A percentile compares a stretch with the other conserved stretches of the same genome.
Evolutionary conservation across 2,888 invertebrate genomes (phyloP).

Genomic region (Stenoptilia bipunctidactyla): DNA sequence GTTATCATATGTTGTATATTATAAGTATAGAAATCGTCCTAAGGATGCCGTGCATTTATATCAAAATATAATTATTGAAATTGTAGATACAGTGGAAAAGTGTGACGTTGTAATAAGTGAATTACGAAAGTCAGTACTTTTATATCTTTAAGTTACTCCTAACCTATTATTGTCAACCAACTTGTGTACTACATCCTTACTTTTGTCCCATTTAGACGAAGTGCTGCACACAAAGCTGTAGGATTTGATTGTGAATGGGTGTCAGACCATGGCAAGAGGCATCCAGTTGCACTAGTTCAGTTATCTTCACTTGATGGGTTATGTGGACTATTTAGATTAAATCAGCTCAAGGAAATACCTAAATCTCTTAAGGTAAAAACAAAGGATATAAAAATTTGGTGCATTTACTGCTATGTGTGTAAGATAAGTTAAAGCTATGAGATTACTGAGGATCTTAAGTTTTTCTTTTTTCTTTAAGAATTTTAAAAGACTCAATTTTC

Average conservation of each 20-base stretch:
- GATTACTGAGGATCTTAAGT: too few relatives aligned
- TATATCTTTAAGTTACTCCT: neutral
- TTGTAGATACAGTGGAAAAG: neutral
- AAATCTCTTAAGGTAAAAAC: slow-evolving; percentile 70
- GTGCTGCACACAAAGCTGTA: slow-evolving; percentile 58
- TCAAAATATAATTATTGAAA: neutral
- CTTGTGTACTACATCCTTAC: neutral
- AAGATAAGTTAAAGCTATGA: too few relatives aligned
- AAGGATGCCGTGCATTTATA: neutral
- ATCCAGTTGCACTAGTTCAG: slow-evolving; percentile 79
- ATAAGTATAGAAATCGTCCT: neutral
- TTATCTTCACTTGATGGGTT: slow-evolving; percentile 77
- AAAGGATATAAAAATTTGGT: too few relatives aligned
- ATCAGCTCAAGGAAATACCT: slow-evolving; percentile 72
- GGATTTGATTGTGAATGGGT: slow-evolving; percentile 91
- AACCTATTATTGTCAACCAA: too few relatives aligned
- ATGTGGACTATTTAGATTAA: slow-evolving; percentile 78
- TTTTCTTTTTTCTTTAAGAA: too few relatives aligned
- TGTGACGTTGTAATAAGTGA: neutral
- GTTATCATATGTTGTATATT: neutral
- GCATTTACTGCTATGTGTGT: too few relatives aligned
- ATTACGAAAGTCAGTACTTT: neutral
- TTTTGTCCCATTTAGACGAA: slow-evolving; percentile 23
- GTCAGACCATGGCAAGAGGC: slow-evolving; percentile 65
- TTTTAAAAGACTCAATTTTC: too few relatives aligned